Evolutionary conservation across 1,140 invertebrate species (phyloP).

Genomic region (Drosophila grimshawi): DNA sequence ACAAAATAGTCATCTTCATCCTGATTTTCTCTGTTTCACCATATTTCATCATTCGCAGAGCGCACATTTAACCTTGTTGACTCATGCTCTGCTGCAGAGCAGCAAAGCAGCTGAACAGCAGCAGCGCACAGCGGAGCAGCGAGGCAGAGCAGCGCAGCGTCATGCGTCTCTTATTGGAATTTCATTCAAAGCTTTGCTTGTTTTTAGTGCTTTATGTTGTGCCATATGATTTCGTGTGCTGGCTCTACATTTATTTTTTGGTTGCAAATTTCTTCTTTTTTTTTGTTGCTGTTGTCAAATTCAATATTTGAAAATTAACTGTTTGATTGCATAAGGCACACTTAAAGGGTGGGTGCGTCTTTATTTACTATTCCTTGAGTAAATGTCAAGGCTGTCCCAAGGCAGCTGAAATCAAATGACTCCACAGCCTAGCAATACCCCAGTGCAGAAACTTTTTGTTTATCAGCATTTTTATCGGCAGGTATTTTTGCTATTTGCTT

Average conservation of each 20-base stretch:
- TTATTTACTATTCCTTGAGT: background rate
- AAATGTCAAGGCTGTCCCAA: slow-evolving; percentile 68
- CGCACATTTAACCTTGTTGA: slow-evolving; percentile 65
- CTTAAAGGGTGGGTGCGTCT: background rate
- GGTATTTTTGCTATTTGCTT: slow-evolving; percentile 8
- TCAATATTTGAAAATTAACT: background rate
- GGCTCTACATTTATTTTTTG: slow-evolving; percentile 26
- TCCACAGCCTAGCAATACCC: slow-evolving; percentile 11
- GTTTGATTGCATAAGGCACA: slow-evolving; percentile 29
- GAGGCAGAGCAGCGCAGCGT: slow-evolving; percentile 19
- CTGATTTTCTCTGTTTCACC: slow-evolving; percentile 37
- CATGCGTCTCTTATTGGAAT: slow-evolving; percentile 58
- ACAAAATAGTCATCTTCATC: slow-evolving; percentile 49
- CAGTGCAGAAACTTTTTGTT: slow-evolving; percentile 24
- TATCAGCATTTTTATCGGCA: slow-evolving; percentile 27
- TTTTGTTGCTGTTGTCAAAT: too few species aligned
- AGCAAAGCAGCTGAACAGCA: slow-evolving; percentile 1
- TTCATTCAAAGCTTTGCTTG: slow-evolving; percentile 42
- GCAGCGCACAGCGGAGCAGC: slow-evolving; percentile 14
- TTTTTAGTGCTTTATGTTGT: slow-evolving; percentile 2
- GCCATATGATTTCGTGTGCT: slow-evolving; percentile 41
- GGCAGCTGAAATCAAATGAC: slow-evolving; percentile 12
- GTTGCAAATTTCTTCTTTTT: slow-evolving; percentile 18
- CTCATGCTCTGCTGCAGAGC: slow-evolving; percentile 50
- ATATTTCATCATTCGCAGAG: slow-evolving; percentile 28